Evolutionary conservation across 2,888 invertebrate species (phyloP), one percentile per base, ranked within the genome.

Genomic region (Brachyopa scutellaris): DNA sequence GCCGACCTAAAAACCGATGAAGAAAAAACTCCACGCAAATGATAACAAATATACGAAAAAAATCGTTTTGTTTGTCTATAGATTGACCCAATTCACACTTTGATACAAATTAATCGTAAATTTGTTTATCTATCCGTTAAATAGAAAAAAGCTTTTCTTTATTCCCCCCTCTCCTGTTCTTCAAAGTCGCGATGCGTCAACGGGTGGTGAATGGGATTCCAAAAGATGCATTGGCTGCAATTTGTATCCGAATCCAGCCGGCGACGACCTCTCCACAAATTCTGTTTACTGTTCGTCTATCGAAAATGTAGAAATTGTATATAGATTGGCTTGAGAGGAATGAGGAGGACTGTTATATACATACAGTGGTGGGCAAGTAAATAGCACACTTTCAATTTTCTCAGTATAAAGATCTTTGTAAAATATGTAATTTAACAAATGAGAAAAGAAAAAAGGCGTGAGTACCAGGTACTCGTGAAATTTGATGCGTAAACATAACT

Each of bases 21-120:
- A n/a, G n/a, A n/a, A n/a, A 45, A 19, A 59, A 4, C 15, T n/a
- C 21, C n/a, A n/a, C 36, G 3, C 47, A 42, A 45, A 62, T 29
- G 33, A 31, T 38, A 72, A 51, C 15, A 70, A 51, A 61, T 40
- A 62, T 62, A 53, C 53, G 62, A 45, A 55, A 45, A 31, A 13
- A 26, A 36, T 15, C 29, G 38, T 36, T 29, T 67, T 57, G 49
- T 69, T 79, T 80, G 61, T 40, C 49, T 64, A 51, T 36, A 55
- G 42, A 64, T 72, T 82, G 82, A 77, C 82, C 82, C 77, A 82
- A 66, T 82, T 82, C 61, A 77, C 77, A 77, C 70, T 82, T 72
- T 31, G 61, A 66, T 77, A 72, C 82, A 77, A 82, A 82, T 82
- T 72, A 66, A 82, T 82, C 66, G 70, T 53, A 33, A 33, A 53